Percentiles rank a stretch among this genome's conserved stretches.
Evolutionary conservation across 2,797 vertebrate species (phyloP).

Genomic region (Decapterus maruadsi): DNA sequence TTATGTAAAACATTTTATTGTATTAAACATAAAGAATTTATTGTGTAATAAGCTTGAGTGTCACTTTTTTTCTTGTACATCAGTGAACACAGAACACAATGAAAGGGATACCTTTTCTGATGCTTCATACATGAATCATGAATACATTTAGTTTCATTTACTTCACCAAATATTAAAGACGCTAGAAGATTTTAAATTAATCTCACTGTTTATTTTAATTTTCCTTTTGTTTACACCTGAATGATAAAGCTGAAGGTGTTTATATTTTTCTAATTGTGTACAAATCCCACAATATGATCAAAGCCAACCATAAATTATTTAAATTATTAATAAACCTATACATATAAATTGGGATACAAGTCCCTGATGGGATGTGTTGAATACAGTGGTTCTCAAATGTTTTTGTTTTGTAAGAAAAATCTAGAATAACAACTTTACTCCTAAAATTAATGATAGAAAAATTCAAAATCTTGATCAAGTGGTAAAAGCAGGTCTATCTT

Average conservation of each 20-base stretch:
- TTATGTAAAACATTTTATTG: slow-evolving; percentile 82
- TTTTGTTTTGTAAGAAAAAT: not conserved
- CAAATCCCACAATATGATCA: not conserved
- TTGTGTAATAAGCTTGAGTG: slow-evolving; percentile 60
- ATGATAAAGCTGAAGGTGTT: not conserved
- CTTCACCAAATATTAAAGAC: not conserved
- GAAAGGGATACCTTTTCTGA: not conserved
- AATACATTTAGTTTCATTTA: not conserved
- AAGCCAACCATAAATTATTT: not conserved
- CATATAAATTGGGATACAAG: no score
- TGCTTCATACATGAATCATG: not conserved
- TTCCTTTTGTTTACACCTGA: not conserved
- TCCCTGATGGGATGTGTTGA: no score
- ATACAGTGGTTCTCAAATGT: no score
- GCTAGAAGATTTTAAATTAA: no score
- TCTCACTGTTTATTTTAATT: not conserved
- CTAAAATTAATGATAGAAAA: not conserved
- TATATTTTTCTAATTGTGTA: not conserved
- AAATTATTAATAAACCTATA: not conserved
- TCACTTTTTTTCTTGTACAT: slow-evolving; percentile 47
- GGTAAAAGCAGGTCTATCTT: not conserved
- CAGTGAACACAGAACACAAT: slow-evolving; percentile 14
- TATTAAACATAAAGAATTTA: slow-evolving; percentile 82
- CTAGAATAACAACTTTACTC: not conserved
- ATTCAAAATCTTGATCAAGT: not conserved